Conservation (phyloP, 2,797 vertebrate genomes). For the Chrosomus eos region DNA sequence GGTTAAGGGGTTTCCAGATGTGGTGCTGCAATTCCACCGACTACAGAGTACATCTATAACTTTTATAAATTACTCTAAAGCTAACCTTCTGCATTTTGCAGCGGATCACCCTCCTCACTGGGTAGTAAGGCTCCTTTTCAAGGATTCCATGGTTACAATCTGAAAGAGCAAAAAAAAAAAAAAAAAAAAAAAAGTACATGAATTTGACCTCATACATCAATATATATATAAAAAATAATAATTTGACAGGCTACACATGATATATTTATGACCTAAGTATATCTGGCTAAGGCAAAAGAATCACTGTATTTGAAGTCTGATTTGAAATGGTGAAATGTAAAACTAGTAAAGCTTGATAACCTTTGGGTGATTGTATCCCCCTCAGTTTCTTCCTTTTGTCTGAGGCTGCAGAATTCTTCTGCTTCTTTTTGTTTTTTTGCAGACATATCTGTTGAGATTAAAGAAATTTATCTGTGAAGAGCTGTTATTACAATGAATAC, state of each 20-base stretch:
- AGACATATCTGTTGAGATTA: not conserved
- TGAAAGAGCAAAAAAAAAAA: not conserved
- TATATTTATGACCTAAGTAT: not conserved
- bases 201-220: constrained; percentile 9
- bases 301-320: too few relatives aligned
- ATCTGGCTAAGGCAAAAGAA: not conserved
- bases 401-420: not conserved
- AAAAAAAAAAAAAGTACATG: not conserved
- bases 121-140: not conserved
- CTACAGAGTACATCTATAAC: not conserved
- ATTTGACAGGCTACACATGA: not conserved
- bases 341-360: not conserved
- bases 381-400: not conserved
- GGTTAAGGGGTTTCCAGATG: not conserved
- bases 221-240: not conserved
- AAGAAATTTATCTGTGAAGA: not conserved
- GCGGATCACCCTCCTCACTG: constrained; percentile 10
- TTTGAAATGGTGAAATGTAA: not conserved
- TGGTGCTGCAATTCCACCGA: too few relatives aligned
- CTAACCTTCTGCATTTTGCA: constrained; percentile 9
- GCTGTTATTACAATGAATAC: constrained; percentile 2
- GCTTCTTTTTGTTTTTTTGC: not conserved
- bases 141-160: not conserved
- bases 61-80: constrained; percentile 6
- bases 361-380: not conserved